Base-by-base conservation (phyloP, 2,113 vertebrate genomes). In the Mormyrus lacerda region DNA sequence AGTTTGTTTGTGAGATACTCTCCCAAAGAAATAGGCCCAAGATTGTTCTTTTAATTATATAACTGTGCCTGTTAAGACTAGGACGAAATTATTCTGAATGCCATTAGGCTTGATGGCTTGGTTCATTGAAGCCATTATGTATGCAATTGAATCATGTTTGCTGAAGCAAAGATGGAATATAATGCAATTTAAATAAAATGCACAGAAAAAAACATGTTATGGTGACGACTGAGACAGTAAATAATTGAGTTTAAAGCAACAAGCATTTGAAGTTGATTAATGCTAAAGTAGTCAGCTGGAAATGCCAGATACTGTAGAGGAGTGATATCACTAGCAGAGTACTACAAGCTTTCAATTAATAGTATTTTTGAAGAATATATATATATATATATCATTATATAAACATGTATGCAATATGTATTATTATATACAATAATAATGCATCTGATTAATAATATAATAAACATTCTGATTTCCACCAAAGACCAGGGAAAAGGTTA, bases 121-220 rank as follows among this genome's bases (percentile, higher is more conserved):
- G 79, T 88, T 88, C 73, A 88, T 88, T 90, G 82, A 69, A 88
- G 44, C 90, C 90, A 90, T 90, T 88, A 88, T 83, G 88, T 90
- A 88, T 88, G 82, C 79, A 88, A 90, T 85, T 90, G 55, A 90
- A 90, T 88, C 90, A 90, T 10, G 27, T 85, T 85, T 88, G 90
- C 87, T 90, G 39, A 42, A 88, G 87, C 76, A 90, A 90, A 86
- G 88, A 84, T 88, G 90, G 87, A 85, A 83, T 85, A 84, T 88
- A 88, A 90, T 88, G 73, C 90, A 89, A 90, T 90, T 89, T 88
- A 69, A 82, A 85, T 88, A 90, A 90, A 90, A 90, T 85, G 50
- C 45, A 88, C 76, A 27, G 55, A 73, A 88, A 88, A 90, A 87
- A 88, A 31, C 79, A 79, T 42, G 45, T 87, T 58, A 88, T 76